Evolutionary conservation across 2,797 vertebrate genomes (phyloP).

Genomic region (Bovichtus diacanthus): DNA sequence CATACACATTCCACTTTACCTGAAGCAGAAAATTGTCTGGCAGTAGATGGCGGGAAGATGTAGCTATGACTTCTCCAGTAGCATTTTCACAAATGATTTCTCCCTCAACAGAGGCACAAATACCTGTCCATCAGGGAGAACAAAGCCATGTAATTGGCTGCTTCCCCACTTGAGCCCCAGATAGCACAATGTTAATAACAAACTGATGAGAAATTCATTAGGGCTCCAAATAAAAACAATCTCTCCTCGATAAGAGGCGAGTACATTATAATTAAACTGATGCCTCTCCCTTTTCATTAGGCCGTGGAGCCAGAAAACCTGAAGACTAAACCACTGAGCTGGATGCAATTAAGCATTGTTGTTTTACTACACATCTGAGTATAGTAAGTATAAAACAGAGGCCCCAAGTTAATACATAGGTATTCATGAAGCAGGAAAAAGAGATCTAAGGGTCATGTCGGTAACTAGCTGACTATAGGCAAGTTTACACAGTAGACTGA

Average conservation of each 20-base stretch:
- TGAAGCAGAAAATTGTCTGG: conserved; percentile 69
- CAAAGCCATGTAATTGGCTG: conserved; percentile 81
- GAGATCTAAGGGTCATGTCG: conserved; percentile 29
- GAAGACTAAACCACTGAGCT: conserved; percentile 68
- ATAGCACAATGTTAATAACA: conserved; percentile 85
- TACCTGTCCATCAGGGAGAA: conserved; percentile 79
- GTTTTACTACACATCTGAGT: conserved; percentile 73
- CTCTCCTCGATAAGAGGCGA: conserved; percentile 80
- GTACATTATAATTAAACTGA: conserved; percentile 86
- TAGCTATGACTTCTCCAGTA: conserved; percentile 47
- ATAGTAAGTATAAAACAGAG: conserved; percentile 54
- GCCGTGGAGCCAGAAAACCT: conserved; percentile 72
- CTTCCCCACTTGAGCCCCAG: conserved; percentile 77
- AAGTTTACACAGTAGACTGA: conserved; percentile 36
- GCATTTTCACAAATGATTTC: conserved; percentile 69
- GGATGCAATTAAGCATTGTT: conserved; percentile 75
- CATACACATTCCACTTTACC: conserved; percentile 57
- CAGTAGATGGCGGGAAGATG: conserved; percentile 47
- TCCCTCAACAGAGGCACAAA: conserved; percentile 70
- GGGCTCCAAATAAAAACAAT: conserved; percentile 85
- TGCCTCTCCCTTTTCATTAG: conserved; percentile 84
- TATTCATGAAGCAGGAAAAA: conserved; percentile 36
- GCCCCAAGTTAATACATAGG: conserved; percentile 55
- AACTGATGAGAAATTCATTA: conserved; percentile 89
- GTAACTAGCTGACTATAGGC: conserved; percentile 44